Evolutionary conservation across 1,140 invertebrate species (phyloP), one percentile per base, ranked within the genome.

Genomic region (Drosophila paulistorum): DNA sequence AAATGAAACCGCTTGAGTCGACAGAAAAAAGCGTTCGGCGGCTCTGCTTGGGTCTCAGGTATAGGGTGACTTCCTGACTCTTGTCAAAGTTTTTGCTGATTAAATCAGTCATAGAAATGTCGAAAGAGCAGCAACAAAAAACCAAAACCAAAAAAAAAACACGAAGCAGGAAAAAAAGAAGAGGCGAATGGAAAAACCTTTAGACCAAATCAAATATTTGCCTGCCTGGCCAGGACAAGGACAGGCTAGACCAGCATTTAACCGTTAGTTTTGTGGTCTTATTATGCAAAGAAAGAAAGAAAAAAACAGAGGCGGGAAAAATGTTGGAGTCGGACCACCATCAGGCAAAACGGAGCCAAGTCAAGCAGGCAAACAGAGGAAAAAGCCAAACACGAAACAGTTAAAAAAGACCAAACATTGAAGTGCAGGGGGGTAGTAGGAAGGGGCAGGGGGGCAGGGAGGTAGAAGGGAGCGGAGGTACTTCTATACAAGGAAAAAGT

Each of bases 171-270:
- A 37, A 59, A 74, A 37, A 59, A 74, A 66, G 64, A 42, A 74
- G 73, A 67, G 74, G 76, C 74, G 64, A 77, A 77, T 77, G 74
- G 63, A 71, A 85, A 89, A 77, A 79, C 83, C 77, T 87, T 87
- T 87, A 79, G 83, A 87, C 84, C 84, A 89, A 90, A 89, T 89
- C 85, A 89, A 89, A 89, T 89, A 89, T 89, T 89, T 89, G 85
- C 84, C 77, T 77, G 68, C 45, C 45, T 51, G 74, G 77, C 69
- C 74, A 79, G 80, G 69, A 74, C 77, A 63, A 30, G 59, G 54
- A 54, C 42, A 57, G 26, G 20, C 55, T 59, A 84, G 71, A 66
- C 80, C 74, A 81, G 74, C 85, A 80, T 84, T 89, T 89, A 89
- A 89, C 84, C 84, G 84, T 89, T 89, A 89, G 77, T 84, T 89